phyloP scores from a whole-genome alignment of 2,113 vertebrate genomes.

The Polypterus bichir region DNA sequence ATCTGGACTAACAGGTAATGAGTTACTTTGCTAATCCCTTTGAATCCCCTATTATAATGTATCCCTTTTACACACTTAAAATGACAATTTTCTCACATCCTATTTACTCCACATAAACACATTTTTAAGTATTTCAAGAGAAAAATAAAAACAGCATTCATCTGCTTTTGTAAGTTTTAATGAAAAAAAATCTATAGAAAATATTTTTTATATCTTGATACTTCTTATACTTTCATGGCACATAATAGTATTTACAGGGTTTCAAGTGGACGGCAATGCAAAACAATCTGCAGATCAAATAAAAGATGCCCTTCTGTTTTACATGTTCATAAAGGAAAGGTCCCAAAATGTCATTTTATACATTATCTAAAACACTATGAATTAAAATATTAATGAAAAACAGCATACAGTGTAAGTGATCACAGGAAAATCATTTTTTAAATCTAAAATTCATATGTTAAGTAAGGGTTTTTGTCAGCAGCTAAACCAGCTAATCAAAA shows the following conservation, averaged over 20 bases:
- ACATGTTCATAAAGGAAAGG: constrained; percentile 40
- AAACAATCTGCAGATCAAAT: constrained; percentile 33
- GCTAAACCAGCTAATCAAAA: constrained; percentile 23
- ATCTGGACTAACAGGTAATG: too few species aligned
- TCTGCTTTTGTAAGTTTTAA: constrained; percentile 37
- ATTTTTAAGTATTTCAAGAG: background rate
- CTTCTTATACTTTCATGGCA: constrained; percentile 60
- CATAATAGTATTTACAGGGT: constrained; percentile 66
- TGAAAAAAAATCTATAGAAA: constrained; percentile 51
- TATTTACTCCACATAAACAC: too few species aligned
- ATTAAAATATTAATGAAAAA: constrained; percentile 13
- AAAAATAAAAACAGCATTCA: constrained; percentile 19
- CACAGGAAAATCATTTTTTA: constrained; percentile 45
- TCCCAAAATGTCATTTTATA: constrained; percentile 39
- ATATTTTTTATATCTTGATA: constrained; percentile 43
- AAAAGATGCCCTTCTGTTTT: constrained; percentile 46
- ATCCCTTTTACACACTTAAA: too few species aligned
- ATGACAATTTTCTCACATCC: too few species aligned
- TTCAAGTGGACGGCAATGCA: constrained; percentile 51
- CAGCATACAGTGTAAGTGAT: constrained; percentile 56
- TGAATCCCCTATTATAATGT: too few species aligned
- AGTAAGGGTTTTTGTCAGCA: too few species aligned
- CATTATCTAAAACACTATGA: constrained; percentile 39
- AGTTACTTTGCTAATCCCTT: too few species aligned
- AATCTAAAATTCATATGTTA: constrained; percentile 38